Evolutionary conservation across 2,888 invertebrate genomes (phyloP).

Genomic region (Habrosyne pyritoides): DNA sequence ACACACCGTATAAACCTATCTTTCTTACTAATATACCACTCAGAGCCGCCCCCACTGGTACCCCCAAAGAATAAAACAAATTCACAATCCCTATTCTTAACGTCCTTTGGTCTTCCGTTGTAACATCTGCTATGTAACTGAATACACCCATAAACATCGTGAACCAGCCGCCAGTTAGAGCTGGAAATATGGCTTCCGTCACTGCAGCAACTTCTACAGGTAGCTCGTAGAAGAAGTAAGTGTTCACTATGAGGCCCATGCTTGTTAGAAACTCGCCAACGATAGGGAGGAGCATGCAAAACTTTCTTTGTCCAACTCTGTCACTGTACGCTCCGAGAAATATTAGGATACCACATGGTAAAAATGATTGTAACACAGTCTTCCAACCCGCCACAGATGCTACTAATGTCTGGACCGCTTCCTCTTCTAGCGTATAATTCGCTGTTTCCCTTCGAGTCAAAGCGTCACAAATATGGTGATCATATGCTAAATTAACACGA

Average conservation of each 20-base stretch:
- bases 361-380: slow-evolving; percentile 91
- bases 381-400: slow-evolving; percentile 94
- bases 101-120: slow-evolving; percentile 92
- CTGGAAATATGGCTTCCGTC: slow-evolving; percentile 92
- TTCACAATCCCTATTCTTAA: slow-evolving; percentile 94
- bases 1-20: slow-evolving; percentile 93
- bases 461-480: slow-evolving; percentile 89
- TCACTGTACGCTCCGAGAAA: slow-evolving; percentile 93
- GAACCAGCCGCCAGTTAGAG: slow-evolving; percentile 93
- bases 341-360: slow-evolving; percentile 91
- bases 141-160: slow-evolving; percentile 96
- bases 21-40: slow-evolving; percentile 90
- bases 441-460: slow-evolving; percentile 89
- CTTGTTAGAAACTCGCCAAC: slow-evolving; percentile 91
- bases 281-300: slow-evolving; percentile 93
- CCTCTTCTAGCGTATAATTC: slow-evolving; percentile 82
- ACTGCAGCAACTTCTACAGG: slow-evolving; percentile 92
- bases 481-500: slow-evolving; percentile 90
- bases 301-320: slow-evolving; percentile 87
- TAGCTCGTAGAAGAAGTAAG: slow-evolving; percentile 90
- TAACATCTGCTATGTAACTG: slow-evolving; percentile 94
- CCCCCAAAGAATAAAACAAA: slow-evolving; percentile 93
- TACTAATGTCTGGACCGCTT: slow-evolving; percentile 88
- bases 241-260: slow-evolving; percentile 90
- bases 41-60: slow-evolving; percentile 94